Evolutionary conservation across 1,140 invertebrate species (phyloP), one percentile per base, ranked within the genome.

Genomic region (Drosophila kikkawai): DNA sequence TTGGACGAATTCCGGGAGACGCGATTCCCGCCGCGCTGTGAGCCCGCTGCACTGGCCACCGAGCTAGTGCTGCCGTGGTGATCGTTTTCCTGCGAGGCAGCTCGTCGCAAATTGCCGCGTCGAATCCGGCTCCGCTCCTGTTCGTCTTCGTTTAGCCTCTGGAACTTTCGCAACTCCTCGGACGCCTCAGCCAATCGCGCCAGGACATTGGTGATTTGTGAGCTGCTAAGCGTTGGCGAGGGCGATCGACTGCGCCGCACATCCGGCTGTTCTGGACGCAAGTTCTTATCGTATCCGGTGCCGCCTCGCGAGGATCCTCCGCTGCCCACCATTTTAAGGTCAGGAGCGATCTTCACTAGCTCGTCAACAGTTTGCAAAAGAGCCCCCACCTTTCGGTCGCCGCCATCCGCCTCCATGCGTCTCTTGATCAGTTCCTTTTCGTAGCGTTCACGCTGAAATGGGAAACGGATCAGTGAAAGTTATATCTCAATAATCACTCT

Each of bases 331-430:
- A 87, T 82, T 29, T 87, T 90, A 15, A 96, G 86, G 55, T 96
- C 96, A 0, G 96, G 96, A 65, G 95, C 95, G 42, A 96, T 93
- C 85, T 95, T 95, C 66, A 96, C 95, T 37, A 97, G 91, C 71
- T 96, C 96, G 47, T 97, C 96, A 11, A 97, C 95, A 71, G 97
- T 95, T 90, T 96, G 95, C 61, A 97, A 87, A n/a, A 98, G 91
- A 64, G 87, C 87, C 9, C 90, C 91, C 32, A 93, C 90, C 58
- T 93, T 93, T 7, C 91, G 84, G 26, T 93, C 92, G 13, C 91
- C 91, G 1, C 91, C 92, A 69, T 92, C 91, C n/a, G 91, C 91
- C 45, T 96, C 95, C 36, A 94, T 90, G 75, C 94, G 93, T 5
- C 91, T 78, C 41, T 95, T 95, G 73, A 97, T 96, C n/a, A 96